Evolutionary conservation across 2,113 vertebrate genomes (phyloP).

Genomic region (Nothocercus nigrocapillus): DNA sequence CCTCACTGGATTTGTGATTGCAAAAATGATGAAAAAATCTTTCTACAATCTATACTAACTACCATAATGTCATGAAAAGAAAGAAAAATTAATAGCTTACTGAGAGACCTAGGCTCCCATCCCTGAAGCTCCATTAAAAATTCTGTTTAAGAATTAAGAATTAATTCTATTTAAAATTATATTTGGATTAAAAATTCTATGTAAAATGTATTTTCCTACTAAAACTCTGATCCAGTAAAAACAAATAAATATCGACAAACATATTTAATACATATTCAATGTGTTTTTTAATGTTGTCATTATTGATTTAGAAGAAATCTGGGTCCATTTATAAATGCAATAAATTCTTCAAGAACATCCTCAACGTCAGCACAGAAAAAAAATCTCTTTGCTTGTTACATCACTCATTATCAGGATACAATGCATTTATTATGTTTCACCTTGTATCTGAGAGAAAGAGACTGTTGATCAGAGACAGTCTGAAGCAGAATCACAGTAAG

Average conservation of each 20-base stretch:
- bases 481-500: background rate
- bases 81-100: background rate
- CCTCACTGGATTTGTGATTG: background rate
- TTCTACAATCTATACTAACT: background rate
- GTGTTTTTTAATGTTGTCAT: background rate
- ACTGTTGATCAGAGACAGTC: background rate
- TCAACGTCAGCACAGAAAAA: background rate
- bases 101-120: background rate
- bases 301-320: background rate
- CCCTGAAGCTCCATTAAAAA: background rate
- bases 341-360: background rate
- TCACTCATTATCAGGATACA: background rate
- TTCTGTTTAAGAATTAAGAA: background rate
- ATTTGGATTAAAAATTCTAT: background rate
- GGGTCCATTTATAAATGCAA: background rate
- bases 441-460: background rate
- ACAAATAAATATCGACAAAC: background rate
- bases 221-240: background rate
- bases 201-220: background rate
- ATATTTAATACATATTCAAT: background rate
- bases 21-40: background rate
- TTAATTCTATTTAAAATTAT: background rate
- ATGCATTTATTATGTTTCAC: background rate
- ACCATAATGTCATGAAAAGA: background rate
- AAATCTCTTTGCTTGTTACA: background rate